These are phyloP conservation scores for Penaeus vannamei DNA, from an alignment of 1,140 invertebrate species.

Conservation along the genomic window DNA sequence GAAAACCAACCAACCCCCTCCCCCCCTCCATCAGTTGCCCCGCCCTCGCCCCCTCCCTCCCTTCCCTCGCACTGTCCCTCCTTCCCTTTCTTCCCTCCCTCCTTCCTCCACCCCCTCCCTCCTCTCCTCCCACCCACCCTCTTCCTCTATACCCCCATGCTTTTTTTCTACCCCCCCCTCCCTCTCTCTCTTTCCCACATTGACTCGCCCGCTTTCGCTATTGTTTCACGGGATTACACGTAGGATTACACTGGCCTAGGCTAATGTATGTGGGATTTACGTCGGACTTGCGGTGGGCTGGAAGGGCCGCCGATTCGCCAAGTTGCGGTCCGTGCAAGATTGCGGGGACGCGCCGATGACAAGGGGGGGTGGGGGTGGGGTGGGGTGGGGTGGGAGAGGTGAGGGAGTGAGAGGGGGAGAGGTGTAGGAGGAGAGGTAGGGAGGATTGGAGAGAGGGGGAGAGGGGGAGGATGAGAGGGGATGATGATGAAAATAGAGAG, in stretches of 20 bases:
- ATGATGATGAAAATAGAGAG: too few relatives aligned
- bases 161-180: not conserved
- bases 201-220: not conserved
- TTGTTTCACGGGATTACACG: slow-evolving; percentile 30
- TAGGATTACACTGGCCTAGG: slow-evolving; percentile 10
- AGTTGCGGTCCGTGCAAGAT: not conserved
- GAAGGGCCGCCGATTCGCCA: not conserved
- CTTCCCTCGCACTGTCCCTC: too few relatives aligned
- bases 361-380: not conserved
- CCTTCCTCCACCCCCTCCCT: not conserved
- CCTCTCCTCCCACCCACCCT: not conserved
- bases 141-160: not conserved
- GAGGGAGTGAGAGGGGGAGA: not conserved
- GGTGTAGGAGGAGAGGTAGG: not conserved
- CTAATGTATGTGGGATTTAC: slow-evolving; percentile 35
- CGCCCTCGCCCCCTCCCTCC: too few relatives aligned
- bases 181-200: not conserved
- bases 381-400: not conserved
- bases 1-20: not conserved
- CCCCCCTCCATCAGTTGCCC: too few relatives aligned
- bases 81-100: too few relatives aligned
- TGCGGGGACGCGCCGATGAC: not conserved
- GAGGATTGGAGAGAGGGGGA: too few relatives aligned
- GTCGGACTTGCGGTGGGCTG: slow-evolving; percentile 8
- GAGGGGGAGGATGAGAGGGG: too few relatives aligned